A percentile compares a stretch with the other conserved stretches of the same genome.
phyloP scores from a whole-genome alignment of 2,888 invertebrate species.

The Sarcophaga subvicina region DNA sequence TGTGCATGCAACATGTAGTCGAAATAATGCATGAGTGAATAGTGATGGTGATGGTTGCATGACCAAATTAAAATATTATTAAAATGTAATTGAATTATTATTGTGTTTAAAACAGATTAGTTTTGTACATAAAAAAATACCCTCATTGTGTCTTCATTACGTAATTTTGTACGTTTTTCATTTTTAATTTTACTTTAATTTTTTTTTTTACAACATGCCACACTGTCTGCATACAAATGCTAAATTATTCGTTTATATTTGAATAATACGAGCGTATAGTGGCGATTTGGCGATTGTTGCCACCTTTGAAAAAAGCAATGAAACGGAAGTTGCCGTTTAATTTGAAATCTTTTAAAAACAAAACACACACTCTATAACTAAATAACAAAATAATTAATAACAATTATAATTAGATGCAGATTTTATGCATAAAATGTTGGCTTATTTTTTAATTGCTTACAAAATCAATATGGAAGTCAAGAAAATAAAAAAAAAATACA shows the following conservation, averaged over 20 bases:
- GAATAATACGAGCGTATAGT: background rate
- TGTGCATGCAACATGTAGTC: background rate
- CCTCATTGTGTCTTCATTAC: background rate
- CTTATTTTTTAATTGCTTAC: background rate
- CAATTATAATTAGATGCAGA: background rate
- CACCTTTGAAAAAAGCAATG: conserved; percentile 15
- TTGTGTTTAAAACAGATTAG: background rate
- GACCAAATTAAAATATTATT: background rate
- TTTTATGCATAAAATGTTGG: background rate
- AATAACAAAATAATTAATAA: too few relatives aligned
- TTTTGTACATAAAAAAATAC: background rate
- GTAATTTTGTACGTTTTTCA: background rate
- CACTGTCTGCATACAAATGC: conserved; percentile 20
- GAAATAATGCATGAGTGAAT: conserved; percentile 29
- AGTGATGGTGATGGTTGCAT: background rate
- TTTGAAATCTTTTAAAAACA: background rate
- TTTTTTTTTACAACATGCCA: background rate
- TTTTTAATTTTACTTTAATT: too few relatives aligned
- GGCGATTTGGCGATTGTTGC: background rate
- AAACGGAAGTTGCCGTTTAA: conserved; percentile 50
- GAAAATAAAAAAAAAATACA: background rate
- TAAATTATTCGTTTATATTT: background rate
- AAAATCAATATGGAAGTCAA: background rate
- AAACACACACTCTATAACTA: conserved; percentile 15
- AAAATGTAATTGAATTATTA: background rate